Base-by-base conservation (phyloP, 2,113 vertebrate genomes). In the Dasyprocta punctata region DNA sequence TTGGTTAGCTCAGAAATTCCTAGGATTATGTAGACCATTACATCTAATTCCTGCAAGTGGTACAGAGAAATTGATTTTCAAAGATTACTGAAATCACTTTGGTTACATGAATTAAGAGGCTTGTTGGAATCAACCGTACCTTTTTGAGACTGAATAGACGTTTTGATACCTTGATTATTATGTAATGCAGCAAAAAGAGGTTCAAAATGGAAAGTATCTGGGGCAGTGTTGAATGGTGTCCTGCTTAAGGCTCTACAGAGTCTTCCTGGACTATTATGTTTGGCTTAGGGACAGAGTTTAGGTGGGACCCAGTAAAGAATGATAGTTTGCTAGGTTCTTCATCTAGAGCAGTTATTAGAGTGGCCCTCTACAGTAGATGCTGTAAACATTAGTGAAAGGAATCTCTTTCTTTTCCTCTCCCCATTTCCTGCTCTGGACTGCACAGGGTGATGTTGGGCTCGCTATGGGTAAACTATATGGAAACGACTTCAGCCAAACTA, bases 401-500 rank as follows among this genome's bases (percentile, higher is more conserved):
- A 36, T 82, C 26, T 86, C 56, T 92, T 38, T 69, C 44, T 77
- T 38, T 22, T 60, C 30, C 58, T 58, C 38, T 71, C 44, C 33
- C 65, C 7, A 1, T 28, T n/a, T 91, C 28, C 82, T 94, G 24
- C 92, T 97, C 90, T 98, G 93, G n/a, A 1, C 84, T 36, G 5
- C 83, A 61, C 98, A 99, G 99, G 99, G 99, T 97, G 99, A 99
- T 97, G 99, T 99, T 97, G 99, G 99, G 98, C 99, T 99, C 98
- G 99, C 99, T 97, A 99, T 99, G 99, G 99, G 99, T 98, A 99
- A 99, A 99, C 99, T 99, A 94, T 99, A 99, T 97, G 99, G 99
- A 99, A 99, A 99, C 95, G 99, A 99, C 98, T 99, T 99, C 98
- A 99, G 99, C 99, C 99, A 99, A 99, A 99, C 99, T 96, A 99